Conservation (phyloP, 2,113 vertebrate genomes). For the Canis aureus region DNA sequence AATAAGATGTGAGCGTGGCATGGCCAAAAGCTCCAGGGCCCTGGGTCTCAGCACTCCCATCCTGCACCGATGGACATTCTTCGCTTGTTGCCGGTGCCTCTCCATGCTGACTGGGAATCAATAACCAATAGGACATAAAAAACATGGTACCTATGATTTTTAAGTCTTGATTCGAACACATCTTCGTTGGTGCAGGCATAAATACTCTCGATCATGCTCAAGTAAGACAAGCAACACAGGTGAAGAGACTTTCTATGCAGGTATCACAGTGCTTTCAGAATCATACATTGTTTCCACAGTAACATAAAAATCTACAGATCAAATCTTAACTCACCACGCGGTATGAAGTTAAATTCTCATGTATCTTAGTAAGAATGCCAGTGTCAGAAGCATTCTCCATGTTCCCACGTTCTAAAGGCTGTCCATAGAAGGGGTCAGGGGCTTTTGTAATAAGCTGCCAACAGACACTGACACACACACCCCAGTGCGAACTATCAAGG, state of each 20-base stretch:
- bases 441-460: conserved; percentile 35
- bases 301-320: conserved; percentile 48
- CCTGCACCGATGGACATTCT: not conserved
- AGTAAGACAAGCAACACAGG: not conserved
- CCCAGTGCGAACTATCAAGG: conserved; percentile 45
- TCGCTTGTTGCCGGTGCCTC: not conserved
- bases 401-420: not conserved
- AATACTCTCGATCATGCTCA: not conserved
- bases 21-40: not conserved
- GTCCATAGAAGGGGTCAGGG: not conserved
- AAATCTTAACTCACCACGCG: conserved; percentile 65
- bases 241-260: not conserved
- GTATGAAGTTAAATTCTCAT: conserved; percentile 65
- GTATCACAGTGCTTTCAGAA: not conserved
- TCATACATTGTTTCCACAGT: not conserved
- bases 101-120: conserved; percentile 13
- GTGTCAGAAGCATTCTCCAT: not conserved
- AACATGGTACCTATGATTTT: not conserved
- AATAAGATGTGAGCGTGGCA: not conserved
- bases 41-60: not conserved
- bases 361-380: conserved; percentile 52
- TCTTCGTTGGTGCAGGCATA: not conserved
- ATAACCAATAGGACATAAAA: not conserved
- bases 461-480: not conserved
- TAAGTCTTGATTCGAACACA: not conserved